Base-by-base conservation (phyloP, 2,888 invertebrate genomes). In the Tridacna crocea region DNA sequence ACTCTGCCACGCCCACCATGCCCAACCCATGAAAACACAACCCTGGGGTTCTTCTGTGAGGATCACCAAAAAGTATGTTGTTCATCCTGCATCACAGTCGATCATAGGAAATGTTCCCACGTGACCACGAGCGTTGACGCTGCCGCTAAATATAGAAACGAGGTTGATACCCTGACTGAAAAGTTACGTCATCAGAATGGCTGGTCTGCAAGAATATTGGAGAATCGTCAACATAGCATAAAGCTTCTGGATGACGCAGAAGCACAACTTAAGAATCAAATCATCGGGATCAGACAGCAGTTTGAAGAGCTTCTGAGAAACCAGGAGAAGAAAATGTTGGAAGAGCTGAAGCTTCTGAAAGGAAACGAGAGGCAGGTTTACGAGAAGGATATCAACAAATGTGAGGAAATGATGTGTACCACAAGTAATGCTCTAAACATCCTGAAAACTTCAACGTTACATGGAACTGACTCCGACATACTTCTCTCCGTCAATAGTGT, bases 21-120 rank as follows among this genome's bases (percentile, higher is more conserved):
- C 72, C 85, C 83, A 0, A 76, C 84, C 17, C 88, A 88, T 55
- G 88, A 86, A 48, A 87, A 86, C 58, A 88, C 87, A 3, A 84
- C 86, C 12, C 81, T 88, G 13, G 85, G 85, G 12, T 87, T 88
- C 86, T 88, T 86, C 65, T 88, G 88, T 66, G 88, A 87, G 70
- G 88, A 88, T 63, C 88, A 88, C 36, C 84, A 86, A 26, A 86
- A 87, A 48, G 87, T 88, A 55, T 83, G 85, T 58, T 88, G 88
- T 70, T 87, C 87, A 11, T 86, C 87, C 24, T 88, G 88, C 66
- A 82, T 88, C n/a, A 87, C 88, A 8, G 83, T 87, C 2, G 82
- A 88, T 58, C 88, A 88, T 51, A 68, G 88, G 61, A 88, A 87
- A 79, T 88, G 88, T 61, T 80, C 80, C 22, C 87, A 88, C 51